Conservation (phyloP, 2,797 vertebrate species). For the Heteromormyrus szaboi region DNA sequence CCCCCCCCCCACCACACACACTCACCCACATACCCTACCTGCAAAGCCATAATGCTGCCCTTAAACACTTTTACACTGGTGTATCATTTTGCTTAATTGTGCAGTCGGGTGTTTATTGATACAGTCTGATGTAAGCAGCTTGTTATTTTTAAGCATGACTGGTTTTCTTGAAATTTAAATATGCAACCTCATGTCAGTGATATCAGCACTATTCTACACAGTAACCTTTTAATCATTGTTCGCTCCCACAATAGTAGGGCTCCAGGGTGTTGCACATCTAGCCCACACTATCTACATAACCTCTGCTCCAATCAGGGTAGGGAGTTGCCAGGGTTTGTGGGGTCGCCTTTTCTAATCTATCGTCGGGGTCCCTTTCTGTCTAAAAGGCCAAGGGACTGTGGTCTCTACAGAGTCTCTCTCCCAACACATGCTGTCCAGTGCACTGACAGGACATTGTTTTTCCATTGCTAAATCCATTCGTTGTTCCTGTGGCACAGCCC, state of each 20-base stretch:
- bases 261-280: neutral
- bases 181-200: neutral
- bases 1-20: neutral
- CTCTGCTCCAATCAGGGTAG: neutral
- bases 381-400: neutral
- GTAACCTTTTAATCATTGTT: neutral
- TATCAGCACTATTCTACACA: neutral
- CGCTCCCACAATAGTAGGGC: neutral
- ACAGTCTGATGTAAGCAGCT: neutral
- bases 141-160: neutral
- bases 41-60: neutral
- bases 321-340: neutral
- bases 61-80: neutral
- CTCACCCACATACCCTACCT: neutral
- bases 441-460: neutral
- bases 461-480: neutral
- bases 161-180: conserved; percentile 1
- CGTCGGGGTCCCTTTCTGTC: neutral
- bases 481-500: neutral
- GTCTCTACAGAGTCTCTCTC: neutral
- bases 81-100: neutral
- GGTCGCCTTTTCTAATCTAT: neutral
- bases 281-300: neutral
- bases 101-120: neutral
- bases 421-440: neutral